Base-by-base conservation (phyloP, 2,113 vertebrate species). In the Syngnathus typhle region DNA sequence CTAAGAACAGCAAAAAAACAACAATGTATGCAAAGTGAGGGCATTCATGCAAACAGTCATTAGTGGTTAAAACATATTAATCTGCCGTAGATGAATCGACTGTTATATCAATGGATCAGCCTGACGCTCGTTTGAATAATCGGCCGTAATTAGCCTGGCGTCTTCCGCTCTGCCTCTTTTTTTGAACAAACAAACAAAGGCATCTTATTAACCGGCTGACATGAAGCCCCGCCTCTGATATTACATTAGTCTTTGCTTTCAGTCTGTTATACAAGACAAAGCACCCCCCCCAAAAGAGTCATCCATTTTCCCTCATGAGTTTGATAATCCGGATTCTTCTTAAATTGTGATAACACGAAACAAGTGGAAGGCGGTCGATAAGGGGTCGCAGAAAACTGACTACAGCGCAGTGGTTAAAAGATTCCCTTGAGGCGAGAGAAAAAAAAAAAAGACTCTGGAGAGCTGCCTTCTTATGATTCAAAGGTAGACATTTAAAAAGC, bases 171-270 rank as follows among this genome's bases (percentile, higher is more conserved):
- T 70, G 38, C 46, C 44, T 52, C 32, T 44, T 47, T 38, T 68
- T 65, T 71, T 41, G 18, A 61, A 79, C 60, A 72, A 77, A 76
- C 69, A 78, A 69, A 79, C 71, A 75, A 73, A 73, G 47, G 19
- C 19, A 61, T 72, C 75, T 68, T 27, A 73, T 69, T 80, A 71
- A 69, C 23, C 37, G 61, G 61, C 44, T 66, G 69, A 78, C 65
- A 70, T 3, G 67, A 83, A 76, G 73, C 36, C 55, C 47, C 39
- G 19, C 51, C 56, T 62, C 37, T 59, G 27, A 61, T 15, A 21
- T 61, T 43, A 3, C 38, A 37, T 61, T 61, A 12, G 43, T 61
- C 38, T 43, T 55, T 32, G 54, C 54, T 12, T 55, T 21, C 39
- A 15, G 37, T 41, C n/a, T 15, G 38, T 39, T 58, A 77, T 41